Evolutionary conservation across 2,113 vertebrate species (phyloP).

Genomic region (Bucco capensis): DNA sequence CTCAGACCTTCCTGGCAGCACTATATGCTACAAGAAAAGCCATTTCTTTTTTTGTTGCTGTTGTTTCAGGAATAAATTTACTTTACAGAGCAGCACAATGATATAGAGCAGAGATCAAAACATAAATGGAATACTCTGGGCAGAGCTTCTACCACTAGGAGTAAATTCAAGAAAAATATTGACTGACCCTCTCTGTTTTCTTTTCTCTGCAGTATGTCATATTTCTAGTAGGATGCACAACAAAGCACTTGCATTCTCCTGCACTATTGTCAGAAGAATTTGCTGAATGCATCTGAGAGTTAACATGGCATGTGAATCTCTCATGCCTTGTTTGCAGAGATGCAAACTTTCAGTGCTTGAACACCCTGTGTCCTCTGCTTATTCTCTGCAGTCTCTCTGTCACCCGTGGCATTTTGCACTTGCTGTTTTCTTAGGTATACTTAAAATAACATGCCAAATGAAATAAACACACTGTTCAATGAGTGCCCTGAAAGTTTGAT

Average conservation of each 20-base stretch:
- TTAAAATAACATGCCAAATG: slow-evolving; percentile 40
- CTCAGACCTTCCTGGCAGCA: not conserved
- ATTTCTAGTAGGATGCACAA: slow-evolving; percentile 60
- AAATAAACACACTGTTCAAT: slow-evolving; percentile 3
- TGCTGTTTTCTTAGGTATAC: not conserved
- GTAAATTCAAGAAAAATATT: slow-evolving; percentile 67
- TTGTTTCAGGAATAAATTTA: slow-evolving; percentile 32
- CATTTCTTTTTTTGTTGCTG: not conserved
- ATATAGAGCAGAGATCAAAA: slow-evolving; percentile 41
- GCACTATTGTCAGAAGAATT: slow-evolving; percentile 55
- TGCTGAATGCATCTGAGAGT: slow-evolving; percentile 35
- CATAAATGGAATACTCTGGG: slow-evolving; percentile 38
- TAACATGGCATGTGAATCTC: slow-evolving; percentile 45
- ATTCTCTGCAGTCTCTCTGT: not conserved
- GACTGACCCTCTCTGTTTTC: slow-evolving; percentile 42
- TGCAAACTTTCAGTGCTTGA: not conserved
- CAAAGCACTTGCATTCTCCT: slow-evolving; percentile 32
- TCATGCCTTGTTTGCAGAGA: slow-evolving; percentile 35
- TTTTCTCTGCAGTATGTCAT: slow-evolving; percentile 44
- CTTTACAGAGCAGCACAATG: slow-evolving; percentile 35
- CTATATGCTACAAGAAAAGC: not conserved
- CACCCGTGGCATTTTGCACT: slow-evolving; percentile 15
- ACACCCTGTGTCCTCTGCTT: not conserved
- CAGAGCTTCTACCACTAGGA: slow-evolving; percentile 36
- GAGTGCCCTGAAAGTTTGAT: not conserved